These are phyloP conservation scores for Poicephalus gulielmi DNA, from an alignment of 2,113 vertebrate species.

Conservation along the genomic window DNA sequence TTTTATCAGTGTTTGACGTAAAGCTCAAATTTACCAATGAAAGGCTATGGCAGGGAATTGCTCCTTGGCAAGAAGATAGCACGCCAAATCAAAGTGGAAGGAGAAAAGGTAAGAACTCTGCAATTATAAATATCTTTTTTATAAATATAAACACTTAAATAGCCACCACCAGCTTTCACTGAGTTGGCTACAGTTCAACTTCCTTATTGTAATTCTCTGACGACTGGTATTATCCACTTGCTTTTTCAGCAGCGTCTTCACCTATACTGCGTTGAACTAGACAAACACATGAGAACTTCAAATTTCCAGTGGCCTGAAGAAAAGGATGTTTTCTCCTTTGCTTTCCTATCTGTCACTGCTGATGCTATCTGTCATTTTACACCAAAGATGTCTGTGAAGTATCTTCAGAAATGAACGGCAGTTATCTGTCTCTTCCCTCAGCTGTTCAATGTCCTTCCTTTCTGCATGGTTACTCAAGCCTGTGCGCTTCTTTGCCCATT, in stretches of 20 bases:
- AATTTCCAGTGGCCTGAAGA: not conserved
- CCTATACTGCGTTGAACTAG: not conserved
- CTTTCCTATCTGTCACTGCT: not conserved
- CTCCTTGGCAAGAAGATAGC: not conserved
- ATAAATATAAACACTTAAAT: not conserved
- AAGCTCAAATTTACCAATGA: not conserved
- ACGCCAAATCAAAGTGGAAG: accelerated
- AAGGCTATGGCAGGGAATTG: not conserved
- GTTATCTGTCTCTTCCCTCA: not conserved
- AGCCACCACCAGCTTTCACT: not conserved
- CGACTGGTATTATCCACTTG: not conserved
- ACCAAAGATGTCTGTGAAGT: not conserved
- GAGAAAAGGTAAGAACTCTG: not conserved
- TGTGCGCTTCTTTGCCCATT: not conserved
- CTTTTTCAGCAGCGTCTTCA: not conserved
- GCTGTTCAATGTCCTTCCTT: not conserved
- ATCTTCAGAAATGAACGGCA: not conserved
- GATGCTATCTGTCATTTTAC: not conserved
- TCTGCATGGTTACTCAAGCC: not conserved
- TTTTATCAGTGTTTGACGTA: not conserved
- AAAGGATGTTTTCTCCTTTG: not conserved
- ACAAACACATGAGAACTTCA: not conserved
- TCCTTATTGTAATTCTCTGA: not conserved
- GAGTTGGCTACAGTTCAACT: not conserved
- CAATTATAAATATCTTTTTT: not conserved